Base-by-base conservation (phyloP, 2,888 invertebrate genomes). In the Cosmia pyralina region DNA sequence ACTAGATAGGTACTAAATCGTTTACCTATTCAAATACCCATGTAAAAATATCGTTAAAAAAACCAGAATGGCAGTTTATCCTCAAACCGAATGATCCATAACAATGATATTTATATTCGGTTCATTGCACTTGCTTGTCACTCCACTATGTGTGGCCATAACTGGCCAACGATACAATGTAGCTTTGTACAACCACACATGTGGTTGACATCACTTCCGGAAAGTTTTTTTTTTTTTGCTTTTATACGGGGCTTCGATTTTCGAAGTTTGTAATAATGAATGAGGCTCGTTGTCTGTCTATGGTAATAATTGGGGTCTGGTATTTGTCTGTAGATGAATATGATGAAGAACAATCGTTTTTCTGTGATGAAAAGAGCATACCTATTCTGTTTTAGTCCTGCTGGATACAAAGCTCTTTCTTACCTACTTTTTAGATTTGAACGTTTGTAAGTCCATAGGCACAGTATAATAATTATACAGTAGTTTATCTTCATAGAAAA, bases 151-250 rank as follows among this genome's bases (percentile, higher is more conserved):
- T 50, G 46, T 59, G 77, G 67, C 13, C 64, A 22, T 78, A 34
- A 64, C 76, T 63, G 79, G 75, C 81, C 75, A 57, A 55, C 41
- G 34, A 55, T 65, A 85, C 83, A 85, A 86, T 66, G 73, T 72
- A 7, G 62, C 85, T 81, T 86, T 85, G 75, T 85, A 48, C 62
- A 28, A 17, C 63, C 60, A 83, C 79, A 85, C 82, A 85, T 82
- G 82, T 81, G 69, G 57, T 63, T 53, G 52, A 55, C 46, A 60
- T 66, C 60, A 64, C 72, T 86, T 85, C 85, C 86, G 86, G 79
- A 75, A 64, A 5, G n/a, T n/a, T n/a, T 53, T 1, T 46, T 57
- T 65, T 44, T 46, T 72, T 69, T 68, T 50, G 38, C 34, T 79
- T 79, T 81, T 57, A 64, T 64, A 64, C 15, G n/a, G n/a, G 19